Percentiles rank a stretch among this genome's conserved stretches.
These are phyloP conservation scores for Staurois parvus DNA, from an alignment of 2,797 vertebrate species.

Conservation along the genomic window DNA sequence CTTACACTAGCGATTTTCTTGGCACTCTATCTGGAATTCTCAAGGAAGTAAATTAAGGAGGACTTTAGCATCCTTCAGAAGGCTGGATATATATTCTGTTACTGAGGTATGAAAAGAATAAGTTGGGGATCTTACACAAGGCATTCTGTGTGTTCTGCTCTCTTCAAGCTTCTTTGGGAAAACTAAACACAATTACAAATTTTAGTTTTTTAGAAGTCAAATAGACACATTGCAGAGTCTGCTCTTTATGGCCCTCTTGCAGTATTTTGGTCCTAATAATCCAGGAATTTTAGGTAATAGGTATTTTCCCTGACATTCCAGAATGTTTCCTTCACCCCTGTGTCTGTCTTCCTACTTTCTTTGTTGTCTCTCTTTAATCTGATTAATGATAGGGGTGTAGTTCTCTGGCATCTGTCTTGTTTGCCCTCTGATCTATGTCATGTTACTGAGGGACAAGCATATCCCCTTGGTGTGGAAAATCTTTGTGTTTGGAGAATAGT, in stretches of 20 bases:
- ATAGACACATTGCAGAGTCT: no score
- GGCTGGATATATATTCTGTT: no score
- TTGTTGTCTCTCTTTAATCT: conserved; percentile 24
- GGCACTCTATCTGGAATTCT: no score
- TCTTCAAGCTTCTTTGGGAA: no score
- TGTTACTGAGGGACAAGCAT: background rate
- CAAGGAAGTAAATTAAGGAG: no score
- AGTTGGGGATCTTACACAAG: no score
- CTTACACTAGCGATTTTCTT: no score
- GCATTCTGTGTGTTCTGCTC: no score
- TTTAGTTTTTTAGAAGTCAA: no score
- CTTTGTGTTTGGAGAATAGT: background rate
- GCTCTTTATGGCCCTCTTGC: background rate
- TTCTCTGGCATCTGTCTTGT: background rate
- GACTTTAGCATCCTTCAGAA: no score
- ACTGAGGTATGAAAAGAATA: no score
- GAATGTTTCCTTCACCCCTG: background rate
- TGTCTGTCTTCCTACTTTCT: background rate
- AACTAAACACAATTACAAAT: no score
- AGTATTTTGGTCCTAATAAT: background rate
- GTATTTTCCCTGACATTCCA: background rate
- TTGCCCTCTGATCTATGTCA: conserved; percentile 27
- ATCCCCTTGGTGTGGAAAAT: background rate
- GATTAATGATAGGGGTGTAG: conserved; percentile 19
- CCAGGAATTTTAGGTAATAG: background rate